Evolutionary conservation across 2,113 vertebrate genomes (phyloP), one percentile per base, ranked within the genome.

Genomic region (Anhinga rufa): DNA sequence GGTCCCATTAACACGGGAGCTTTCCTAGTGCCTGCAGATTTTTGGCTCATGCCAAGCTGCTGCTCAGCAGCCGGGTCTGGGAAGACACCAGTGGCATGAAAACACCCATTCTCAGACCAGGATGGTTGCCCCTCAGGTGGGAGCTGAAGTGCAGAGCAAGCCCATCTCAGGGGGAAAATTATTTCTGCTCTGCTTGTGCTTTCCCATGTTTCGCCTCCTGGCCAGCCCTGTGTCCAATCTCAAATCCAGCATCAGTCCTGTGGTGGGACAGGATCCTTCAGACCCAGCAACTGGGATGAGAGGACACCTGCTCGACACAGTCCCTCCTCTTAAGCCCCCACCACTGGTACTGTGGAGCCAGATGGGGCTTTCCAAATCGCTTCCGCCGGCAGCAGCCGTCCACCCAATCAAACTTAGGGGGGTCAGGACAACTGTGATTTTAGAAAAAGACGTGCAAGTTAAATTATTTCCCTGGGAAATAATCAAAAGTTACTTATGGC

Each of bases 401-500:
- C 74, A 66, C 52, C 44, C 70, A 71, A 92, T 76, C 86, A 88
- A 68, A 86, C 71, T 55, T 31, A 32, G 36, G 93, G 71, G 87
- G 97, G 94, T 94, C 92, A 57, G 95, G 88, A 83, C 93, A 87
- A 92, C 70, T 32, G 20, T 16, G 17, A 86, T 91, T 91, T 97
- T 88, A 92, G 92, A 95, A 94, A 12, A 96, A 96, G 82, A 82
- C 22, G 4, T 92, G 86, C 92, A 77, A 95, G 93, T 94, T 90
- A 92, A 94, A 94, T 22, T 22, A 96, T 97, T 97, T 97, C 96
- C 86, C 42, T 6, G 71, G 95, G 95, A 97, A 96, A 96, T 95
- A 97, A n/a, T 77, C 96, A 85, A 81, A 94, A 94, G 93, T 96
- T 93, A 95, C 97, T 97, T 93, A 95, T 4, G 81, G 89, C 76